Conservation (phyloP, 64 coral and sea anemone genomes). For the Stichodactyla mertensii region DNA sequence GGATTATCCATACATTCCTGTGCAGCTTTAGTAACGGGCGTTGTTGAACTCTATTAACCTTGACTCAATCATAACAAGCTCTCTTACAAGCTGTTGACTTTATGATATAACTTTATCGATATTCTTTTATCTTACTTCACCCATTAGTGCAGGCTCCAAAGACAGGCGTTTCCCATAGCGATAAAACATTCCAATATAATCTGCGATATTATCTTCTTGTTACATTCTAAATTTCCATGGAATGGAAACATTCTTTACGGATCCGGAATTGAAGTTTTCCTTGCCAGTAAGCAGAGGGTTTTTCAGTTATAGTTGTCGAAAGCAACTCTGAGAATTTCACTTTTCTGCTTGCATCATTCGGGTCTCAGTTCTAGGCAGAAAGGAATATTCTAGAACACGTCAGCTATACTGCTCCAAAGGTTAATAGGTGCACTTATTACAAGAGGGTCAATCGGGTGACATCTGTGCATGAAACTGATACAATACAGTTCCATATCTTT, state of each 20-base stretch:
- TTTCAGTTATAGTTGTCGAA: not conserved
- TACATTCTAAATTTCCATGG: not conserved
- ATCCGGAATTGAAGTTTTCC: too few species aligned
- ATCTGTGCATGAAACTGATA: too few species aligned
- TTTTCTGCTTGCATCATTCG: not conserved
- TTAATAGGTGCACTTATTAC: too few species aligned
- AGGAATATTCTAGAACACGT: too few species aligned
- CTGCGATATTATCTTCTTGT: not conserved
- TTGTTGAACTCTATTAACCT: slow-evolving; percentile 8
- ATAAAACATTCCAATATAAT: not conserved
- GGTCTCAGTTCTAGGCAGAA: too few species aligned
- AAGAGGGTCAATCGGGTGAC: too few species aligned
- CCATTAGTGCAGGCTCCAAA: too few species aligned
- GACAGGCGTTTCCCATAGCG: too few species aligned
- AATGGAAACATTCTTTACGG: not conserved
- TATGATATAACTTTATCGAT: too few species aligned
- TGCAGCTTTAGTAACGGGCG: not conserved
- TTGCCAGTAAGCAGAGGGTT: not conserved
- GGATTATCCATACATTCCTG: not conserved
- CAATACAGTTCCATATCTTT: too few species aligned
- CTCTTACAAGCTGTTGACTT: not conserved
- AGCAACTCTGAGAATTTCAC: not conserved
- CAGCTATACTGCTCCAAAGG: too few species aligned
- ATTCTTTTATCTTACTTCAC: too few species aligned
- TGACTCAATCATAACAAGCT: not conserved